Evolutionary conservation across 1,140 invertebrate genomes (phyloP).

Genomic region (Drosophila ironensis): DNA sequence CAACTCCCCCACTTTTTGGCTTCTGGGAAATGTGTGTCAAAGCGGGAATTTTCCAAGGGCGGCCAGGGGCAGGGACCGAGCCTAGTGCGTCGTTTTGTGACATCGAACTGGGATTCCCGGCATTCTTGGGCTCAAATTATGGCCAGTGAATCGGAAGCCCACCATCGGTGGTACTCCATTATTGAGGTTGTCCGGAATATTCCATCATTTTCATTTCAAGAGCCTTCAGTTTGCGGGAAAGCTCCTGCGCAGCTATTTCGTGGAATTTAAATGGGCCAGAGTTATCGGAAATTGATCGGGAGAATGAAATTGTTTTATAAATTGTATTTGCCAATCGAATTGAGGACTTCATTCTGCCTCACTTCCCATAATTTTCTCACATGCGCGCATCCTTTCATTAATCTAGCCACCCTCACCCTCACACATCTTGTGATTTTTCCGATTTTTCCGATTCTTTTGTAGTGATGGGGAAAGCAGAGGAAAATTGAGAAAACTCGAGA

Average conservation of each 20-base stretch:
- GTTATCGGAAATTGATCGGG: background rate
- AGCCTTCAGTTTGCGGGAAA: background rate
- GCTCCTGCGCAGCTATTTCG: too few relatives aligned
- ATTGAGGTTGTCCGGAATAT: background rate
- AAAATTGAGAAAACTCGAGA: background rate
- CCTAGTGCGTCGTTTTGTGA: constrained; percentile 3
- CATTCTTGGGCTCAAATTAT: constrained; percentile 10
- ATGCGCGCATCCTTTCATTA: constrained; percentile 1
- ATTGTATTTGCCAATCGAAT: background rate
- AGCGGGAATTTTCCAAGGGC: constrained; percentile 5
- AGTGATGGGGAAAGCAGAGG: background rate
- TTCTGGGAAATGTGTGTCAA: constrained; percentile 26
- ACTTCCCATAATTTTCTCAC: too few relatives aligned
- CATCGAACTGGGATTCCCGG: constrained; percentile 9
- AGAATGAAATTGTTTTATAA: background rate
- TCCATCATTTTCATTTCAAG: constrained; percentile 2
- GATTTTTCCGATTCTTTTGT: background rate
- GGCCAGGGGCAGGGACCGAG: background rate
- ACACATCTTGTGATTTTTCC: too few relatives aligned
- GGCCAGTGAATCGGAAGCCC: background rate
- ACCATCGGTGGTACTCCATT: background rate
- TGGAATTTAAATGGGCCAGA: too few relatives aligned
- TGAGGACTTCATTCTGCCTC: background rate
- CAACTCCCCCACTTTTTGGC: background rate
- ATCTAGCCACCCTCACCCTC: background rate